A percentile compares a stretch with the other conserved stretches of the same genome.
Evolutionary conservation across 2,797 vertebrate genomes (phyloP).

Genomic region (Cynopterus sphinx): DNA sequence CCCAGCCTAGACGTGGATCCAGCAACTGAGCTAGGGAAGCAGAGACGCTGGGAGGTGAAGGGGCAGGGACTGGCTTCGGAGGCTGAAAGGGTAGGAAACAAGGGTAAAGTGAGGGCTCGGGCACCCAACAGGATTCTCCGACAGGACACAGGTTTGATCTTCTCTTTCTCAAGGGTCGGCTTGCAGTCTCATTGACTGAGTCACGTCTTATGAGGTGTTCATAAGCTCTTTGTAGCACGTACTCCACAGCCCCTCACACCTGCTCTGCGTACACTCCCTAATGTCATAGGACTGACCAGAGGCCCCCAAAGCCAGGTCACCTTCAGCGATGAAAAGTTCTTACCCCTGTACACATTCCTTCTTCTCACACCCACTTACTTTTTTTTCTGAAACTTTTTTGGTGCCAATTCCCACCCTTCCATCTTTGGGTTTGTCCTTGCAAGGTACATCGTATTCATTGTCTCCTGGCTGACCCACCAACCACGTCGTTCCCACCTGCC

Average conservation of each 20-base stretch:
- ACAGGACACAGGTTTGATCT: not conserved
- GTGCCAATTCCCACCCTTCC: not conserved
- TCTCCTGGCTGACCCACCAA: not conserved
- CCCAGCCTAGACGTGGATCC: not conserved
- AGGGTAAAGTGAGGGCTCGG: not conserved
- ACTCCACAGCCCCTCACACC: not conserved
- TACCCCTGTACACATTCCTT: not conserved
- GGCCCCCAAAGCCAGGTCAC: not conserved
- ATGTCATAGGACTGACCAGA: no score
- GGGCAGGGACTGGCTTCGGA: not conserved
- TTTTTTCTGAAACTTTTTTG: not conserved
- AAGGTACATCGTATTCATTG: not conserved
- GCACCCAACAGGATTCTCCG: not conserved
- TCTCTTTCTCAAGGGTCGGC: not conserved
- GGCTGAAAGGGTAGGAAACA: not conserved
- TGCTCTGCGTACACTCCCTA: not conserved
- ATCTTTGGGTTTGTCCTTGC: not conserved
- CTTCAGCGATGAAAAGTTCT: not conserved
- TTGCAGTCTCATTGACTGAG: not conserved
- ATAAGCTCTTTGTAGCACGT: not conserved
- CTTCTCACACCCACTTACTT: not conserved
- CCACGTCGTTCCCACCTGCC: not conserved
- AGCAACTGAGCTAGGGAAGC: not conserved
- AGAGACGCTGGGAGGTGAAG: not conserved
- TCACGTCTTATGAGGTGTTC: not conserved